phyloP scores from a whole-genome alignment of 92 coral and sea anemone species.

The Zoanthus gigantus region DNA sequence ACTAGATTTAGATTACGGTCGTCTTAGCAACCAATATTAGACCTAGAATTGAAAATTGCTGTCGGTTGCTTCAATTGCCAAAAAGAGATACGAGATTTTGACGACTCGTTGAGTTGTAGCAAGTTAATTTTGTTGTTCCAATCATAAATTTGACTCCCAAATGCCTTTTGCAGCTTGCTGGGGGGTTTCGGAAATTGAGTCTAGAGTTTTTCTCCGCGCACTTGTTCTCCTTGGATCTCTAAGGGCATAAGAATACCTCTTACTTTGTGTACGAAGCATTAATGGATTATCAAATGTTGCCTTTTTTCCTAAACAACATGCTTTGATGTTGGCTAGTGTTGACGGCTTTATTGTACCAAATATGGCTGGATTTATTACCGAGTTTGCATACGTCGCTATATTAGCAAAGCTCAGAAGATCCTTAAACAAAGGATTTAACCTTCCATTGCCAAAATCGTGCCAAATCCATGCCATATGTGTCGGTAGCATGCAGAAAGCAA shows the following conservation, averaged over 20 bases:
- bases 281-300: constrained; percentile 11
- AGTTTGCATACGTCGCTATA: constrained; percentile 23
- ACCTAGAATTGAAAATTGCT: too few relatives aligned
- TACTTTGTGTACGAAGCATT: constrained; percentile 33
- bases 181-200: not conserved
- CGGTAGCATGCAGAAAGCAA: constrained; percentile 35
- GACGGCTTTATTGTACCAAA: constrained; percentile 40
- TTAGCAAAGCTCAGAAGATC: constrained; percentile 39
- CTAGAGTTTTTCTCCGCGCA: not conserved
- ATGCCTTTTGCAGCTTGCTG: not conserved
- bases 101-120: not conserved
- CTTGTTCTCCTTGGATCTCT: not conserved
- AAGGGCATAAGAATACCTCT: constrained; percentile 18
- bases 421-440: constrained; percentile 18
- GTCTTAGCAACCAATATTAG: too few relatives aligned
- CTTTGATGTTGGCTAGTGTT: constrained; percentile 16
- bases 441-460: constrained; percentile 32
- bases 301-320: constrained; percentile 29
- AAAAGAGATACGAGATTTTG: too few relatives aligned
- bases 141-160: constrained; percentile 7
- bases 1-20: too few relatives aligned
- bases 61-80: too few relatives aligned
- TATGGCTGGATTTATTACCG: constrained; percentile 29
- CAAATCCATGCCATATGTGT: constrained; percentile 48
- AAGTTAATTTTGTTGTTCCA: not conserved